Evolutionary conservation across 2,113 vertebrate species (phyloP).

Genomic region (Siphamia tubifer): DNA sequence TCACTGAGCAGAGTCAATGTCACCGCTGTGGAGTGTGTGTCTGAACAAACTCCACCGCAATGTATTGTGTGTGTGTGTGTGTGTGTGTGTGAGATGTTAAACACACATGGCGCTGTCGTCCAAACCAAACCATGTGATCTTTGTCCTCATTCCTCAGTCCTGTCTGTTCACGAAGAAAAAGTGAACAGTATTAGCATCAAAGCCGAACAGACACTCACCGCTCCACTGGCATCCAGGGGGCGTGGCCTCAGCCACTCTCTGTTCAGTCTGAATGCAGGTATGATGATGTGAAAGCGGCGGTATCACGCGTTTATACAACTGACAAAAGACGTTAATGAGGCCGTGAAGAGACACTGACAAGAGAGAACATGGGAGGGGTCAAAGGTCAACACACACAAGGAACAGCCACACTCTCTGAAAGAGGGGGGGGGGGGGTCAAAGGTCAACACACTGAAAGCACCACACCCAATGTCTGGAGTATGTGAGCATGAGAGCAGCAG

Average conservation of each 20-base stretch:
- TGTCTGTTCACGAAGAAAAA: slow-evolving; percentile 34
- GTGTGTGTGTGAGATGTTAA: neutral
- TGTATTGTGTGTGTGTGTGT: too few relatives aligned
- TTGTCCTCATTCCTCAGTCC: slow-evolving; percentile 25
- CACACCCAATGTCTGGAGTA: too few relatives aligned
- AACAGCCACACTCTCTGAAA: too few relatives aligned
- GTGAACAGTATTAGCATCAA: slow-evolving; percentile 39
- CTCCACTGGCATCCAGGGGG: too few relatives aligned
- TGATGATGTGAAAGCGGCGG: neutral
- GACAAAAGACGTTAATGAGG: slow-evolving; percentile 46
- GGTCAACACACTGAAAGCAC: too few relatives aligned
- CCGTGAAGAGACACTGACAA: neutral
- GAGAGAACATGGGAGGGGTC: neutral
- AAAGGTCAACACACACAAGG: too few relatives aligned
- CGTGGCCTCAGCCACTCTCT: slow-evolving; percentile 1
- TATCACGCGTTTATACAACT: neutral
- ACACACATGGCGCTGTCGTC: slow-evolving; percentile 14
- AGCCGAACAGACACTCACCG: slow-evolving; percentile 30
- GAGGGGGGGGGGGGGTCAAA: too few relatives aligned
- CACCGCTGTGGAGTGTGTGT: too few relatives aligned
- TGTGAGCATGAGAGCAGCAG: too few relatives aligned
- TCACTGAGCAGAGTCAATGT: too few relatives aligned
- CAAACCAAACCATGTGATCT: slow-evolving; percentile 4
- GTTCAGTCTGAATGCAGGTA: slow-evolving; percentile 13
- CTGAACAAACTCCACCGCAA: too few relatives aligned